Evolutionary conservation across 2,888 invertebrate genomes (phyloP).

Genomic region (Protophormia terraenovae): DNA sequence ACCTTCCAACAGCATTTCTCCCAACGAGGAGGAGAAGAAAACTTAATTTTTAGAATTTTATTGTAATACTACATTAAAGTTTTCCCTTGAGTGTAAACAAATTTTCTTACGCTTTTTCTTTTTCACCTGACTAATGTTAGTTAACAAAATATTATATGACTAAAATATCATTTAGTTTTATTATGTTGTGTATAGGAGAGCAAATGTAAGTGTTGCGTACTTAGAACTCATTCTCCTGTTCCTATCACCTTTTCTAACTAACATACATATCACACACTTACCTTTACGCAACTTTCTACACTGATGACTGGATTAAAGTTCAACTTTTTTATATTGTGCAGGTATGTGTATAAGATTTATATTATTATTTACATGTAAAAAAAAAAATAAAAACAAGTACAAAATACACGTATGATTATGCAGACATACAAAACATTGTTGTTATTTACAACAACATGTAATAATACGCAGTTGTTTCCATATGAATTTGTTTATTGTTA

Average conservation of each 20-base stretch:
- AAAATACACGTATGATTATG: background rate
- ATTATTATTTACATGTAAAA: constrained; percentile 4
- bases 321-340: background rate
- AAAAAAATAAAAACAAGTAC: background rate
- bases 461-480: background rate
- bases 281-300: constrained; percentile 23
- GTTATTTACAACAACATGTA: background rate
- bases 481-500: background rate
- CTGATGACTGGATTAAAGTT: constrained; percentile 15
- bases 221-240: constrained; percentile 2
- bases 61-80: no score
- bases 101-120: background rate
- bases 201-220: background rate
- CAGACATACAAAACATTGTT: background rate
- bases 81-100: background rate
- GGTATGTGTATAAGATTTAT: constrained; percentile 20
- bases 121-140: background rate
- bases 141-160: background rate
- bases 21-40: no score
- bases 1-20: no score
- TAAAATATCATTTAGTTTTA: background rate
- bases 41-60: no score
- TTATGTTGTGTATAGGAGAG: background rate
- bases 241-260: background rate
- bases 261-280: background rate